Evolutionary conservation across 2,797 vertebrate species (phyloP).

Genomic region (Tenualosa thibaudeaui): DNA sequence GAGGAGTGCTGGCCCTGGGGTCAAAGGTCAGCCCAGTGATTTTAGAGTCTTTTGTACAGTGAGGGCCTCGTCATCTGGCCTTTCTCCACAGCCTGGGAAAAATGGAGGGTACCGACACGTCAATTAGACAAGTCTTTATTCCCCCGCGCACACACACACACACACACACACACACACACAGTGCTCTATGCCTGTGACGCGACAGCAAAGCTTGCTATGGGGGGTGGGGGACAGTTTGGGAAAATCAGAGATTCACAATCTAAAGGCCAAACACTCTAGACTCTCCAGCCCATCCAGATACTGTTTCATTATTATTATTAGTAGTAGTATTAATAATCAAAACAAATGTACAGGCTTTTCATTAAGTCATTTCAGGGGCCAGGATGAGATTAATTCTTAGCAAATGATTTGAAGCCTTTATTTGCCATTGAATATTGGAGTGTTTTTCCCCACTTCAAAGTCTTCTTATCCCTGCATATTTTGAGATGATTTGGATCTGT

Average conservation of each 20-base stretch:
- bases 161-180: neutral
- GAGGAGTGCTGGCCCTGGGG: conserved; percentile 60
- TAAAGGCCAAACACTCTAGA: too few relatives aligned
- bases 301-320: too few relatives aligned
- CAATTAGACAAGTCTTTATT: conserved; percentile 71
- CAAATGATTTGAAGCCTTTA: neutral
- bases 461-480: neutral
- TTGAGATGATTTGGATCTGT: too few relatives aligned
- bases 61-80: conserved; percentile 79
- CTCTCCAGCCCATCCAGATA: too few relatives aligned
- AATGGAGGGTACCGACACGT: conserved; percentile 81
- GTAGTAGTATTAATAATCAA: too few relatives aligned
- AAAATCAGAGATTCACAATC: too few relatives aligned
- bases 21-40: conserved; percentile 88
- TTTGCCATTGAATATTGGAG: neutral
- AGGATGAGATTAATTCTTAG: neutral
- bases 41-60: conserved; percentile 90
- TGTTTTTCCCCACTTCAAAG: neutral
- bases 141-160: neutral
- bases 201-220: neutral
- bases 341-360: neutral
- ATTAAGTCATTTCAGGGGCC: neutral
- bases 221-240: too few relatives aligned
- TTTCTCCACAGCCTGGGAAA: conserved; percentile 84
- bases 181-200: neutral